These are phyloP conservation scores for Oreortyx pictus DNA, from an alignment of 2,797 vertebrate genomes.

Conservation along the genomic window DNA sequence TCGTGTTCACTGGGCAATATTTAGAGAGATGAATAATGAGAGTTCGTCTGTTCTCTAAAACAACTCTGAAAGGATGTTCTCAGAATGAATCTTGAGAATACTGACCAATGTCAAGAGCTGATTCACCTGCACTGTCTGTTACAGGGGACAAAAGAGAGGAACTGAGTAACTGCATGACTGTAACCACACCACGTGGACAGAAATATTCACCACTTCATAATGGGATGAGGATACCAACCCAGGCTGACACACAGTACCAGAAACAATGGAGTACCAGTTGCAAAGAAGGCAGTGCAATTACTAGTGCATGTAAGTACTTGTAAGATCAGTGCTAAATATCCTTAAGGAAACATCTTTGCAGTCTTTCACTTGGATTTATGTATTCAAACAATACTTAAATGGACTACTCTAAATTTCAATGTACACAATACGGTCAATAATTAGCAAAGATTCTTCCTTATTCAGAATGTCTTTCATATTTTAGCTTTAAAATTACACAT, in stretches of 20 bases:
- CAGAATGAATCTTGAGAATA: background rate
- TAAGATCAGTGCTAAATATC: background rate
- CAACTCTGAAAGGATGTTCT: background rate
- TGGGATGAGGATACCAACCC: background rate
- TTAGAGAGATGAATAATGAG: background rate
- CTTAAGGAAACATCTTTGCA: background rate
- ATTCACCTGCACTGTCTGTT: background rate
- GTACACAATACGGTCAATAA: background rate
- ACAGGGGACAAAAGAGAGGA: background rate
- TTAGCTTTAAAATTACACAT: background rate
- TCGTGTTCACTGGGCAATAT: background rate
- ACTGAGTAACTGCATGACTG: background rate
- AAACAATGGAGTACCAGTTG: background rate
- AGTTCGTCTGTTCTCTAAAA: conserved; percentile 18
- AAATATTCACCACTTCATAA: background rate
- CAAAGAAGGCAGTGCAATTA: background rate
- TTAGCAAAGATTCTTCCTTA: background rate
- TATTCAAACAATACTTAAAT: background rate
- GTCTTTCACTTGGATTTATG: background rate
- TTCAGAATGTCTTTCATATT: background rate
- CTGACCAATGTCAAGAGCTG: background rate
- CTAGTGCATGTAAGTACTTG: background rate
- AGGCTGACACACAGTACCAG: background rate
- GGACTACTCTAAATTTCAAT: background rate
- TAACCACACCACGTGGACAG: background rate